Conservation (phyloP, 23 tunicate species). For the Halocynthia roretzi region DNA sequence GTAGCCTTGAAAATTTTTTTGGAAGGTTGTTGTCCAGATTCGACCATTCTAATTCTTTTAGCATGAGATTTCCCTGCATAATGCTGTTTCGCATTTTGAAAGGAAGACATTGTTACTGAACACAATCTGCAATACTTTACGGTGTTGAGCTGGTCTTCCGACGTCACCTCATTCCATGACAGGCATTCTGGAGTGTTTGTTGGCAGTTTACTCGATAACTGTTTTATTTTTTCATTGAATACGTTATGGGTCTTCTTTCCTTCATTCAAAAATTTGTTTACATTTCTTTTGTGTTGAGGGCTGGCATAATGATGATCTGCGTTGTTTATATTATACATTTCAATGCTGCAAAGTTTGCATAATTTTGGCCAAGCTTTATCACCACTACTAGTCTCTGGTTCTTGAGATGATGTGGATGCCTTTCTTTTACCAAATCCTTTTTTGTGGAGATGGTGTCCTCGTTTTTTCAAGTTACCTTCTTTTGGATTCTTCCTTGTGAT, state of each 20-base stretch:
- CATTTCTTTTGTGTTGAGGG: not conserved
- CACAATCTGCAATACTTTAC: slow-evolving; percentile 16
- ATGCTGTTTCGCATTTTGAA: slow-evolving; percentile 19
- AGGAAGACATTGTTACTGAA: slow-evolving; percentile 18
- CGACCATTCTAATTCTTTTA: slow-evolving; percentile 16
- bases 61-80: slow-evolving; percentile 27
- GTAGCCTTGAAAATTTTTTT: slow-evolving; percentile 9
- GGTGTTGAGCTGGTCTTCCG: slow-evolving; percentile 8
- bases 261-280: not conserved
- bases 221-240: not conserved
- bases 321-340: not conserved
- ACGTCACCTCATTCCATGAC: slow-evolving; percentile 4
- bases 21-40: slow-evolving; percentile 8
- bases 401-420: too few species aligned
- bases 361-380: not conserved
- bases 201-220: not conserved
- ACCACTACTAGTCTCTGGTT: too few species aligned
- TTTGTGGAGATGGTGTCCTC: too few species aligned
- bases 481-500: too few species aligned
- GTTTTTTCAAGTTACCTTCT: too few species aligned
- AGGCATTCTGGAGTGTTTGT: slow-evolving; percentile 23
- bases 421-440: too few species aligned
- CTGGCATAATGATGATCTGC: not conserved
- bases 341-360: not conserved
- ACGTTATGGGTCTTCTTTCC: not conserved